Evolutionary conservation across 2,113 vertebrate species (phyloP).

Genomic region (Dinomys branickii): DNA sequence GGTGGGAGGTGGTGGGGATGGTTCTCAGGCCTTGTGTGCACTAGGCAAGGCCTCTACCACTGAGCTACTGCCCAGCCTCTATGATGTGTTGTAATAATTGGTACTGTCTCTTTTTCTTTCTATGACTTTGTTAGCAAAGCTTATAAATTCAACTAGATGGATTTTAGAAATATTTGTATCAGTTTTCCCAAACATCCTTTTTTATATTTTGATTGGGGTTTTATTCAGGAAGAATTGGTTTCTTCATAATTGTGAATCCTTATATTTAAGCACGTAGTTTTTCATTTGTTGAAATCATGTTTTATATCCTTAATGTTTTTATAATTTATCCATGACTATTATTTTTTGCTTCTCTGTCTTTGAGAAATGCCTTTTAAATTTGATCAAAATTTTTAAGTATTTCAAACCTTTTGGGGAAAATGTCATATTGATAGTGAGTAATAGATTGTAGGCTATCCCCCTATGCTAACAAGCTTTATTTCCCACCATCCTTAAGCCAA

Average conservation of each 20-base stretch:
- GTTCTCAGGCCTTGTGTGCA: background rate
- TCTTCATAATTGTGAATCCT: slow-evolving; percentile 6
- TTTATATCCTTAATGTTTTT: slow-evolving; percentile 14
- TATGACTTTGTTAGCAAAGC: background rate
- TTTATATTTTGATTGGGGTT: slow-evolving; percentile 14
- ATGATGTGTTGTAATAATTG: background rate
- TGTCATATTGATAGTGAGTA: background rate
- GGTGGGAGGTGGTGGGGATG: background rate
- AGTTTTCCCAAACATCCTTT: background rate
- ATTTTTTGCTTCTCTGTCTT: slow-evolving; percentile 19
- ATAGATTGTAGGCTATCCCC: background rate
- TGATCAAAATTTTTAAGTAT: slow-evolving; percentile 24
- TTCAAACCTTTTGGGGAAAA: slow-evolving; percentile 10
- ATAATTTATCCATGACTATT: slow-evolving; percentile 27
- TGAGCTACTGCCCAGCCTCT: background rate
- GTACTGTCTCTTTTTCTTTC: background rate
- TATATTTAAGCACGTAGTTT: background rate
- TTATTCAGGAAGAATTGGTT: background rate
- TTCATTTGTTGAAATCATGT: background rate
- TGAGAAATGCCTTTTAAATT: slow-evolving; percentile 30
- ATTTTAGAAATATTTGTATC: slow-evolving; percentile 41
- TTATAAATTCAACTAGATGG: background rate
- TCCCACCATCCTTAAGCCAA: background rate
- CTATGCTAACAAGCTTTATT: background rate
- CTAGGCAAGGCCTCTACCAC: background rate